Conservation (phyloP, 2,113 vertebrate species). For the Apteryx mantelli region DNA sequence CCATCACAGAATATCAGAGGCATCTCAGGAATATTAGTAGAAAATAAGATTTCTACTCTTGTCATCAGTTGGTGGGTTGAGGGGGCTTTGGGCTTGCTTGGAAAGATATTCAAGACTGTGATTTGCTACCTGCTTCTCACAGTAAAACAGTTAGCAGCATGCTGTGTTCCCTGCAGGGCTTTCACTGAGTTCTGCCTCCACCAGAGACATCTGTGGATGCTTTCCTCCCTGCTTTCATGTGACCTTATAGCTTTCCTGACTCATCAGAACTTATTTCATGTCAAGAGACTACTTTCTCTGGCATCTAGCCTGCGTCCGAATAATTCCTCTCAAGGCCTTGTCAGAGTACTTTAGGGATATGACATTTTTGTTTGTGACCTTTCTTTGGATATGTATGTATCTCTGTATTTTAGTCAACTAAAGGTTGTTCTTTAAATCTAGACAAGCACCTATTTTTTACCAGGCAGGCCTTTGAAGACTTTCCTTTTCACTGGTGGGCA, state of each 20-base stretch:
- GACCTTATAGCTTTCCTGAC: slow-evolving; percentile 44
- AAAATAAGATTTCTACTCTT: background rate
- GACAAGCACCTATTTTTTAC: background rate
- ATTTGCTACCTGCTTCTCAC: background rate
- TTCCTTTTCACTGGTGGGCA: background rate
- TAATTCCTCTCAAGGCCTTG: background rate
- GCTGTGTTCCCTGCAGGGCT: background rate
- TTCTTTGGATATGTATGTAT: background rate
- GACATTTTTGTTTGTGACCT: background rate
- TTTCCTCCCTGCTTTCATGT: background rate
- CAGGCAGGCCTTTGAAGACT: background rate
- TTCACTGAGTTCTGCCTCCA: background rate
- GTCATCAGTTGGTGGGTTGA: background rate
- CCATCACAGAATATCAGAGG: slow-evolving; percentile 1
- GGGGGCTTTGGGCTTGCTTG: background rate
- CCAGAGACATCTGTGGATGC: background rate
- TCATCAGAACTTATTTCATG: slow-evolving; percentile 31
- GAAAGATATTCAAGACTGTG: background rate
- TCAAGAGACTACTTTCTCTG: slow-evolving; percentile 13
- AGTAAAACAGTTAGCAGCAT: background rate
- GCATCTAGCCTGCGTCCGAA: background rate
- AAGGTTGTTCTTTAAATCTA: background rate
- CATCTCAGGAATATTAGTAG: background rate
- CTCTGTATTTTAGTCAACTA: background rate
- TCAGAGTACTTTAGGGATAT: background rate